Conservation (phyloP, 2,888 invertebrate genomes). For the Sycophila texana region DNA sequence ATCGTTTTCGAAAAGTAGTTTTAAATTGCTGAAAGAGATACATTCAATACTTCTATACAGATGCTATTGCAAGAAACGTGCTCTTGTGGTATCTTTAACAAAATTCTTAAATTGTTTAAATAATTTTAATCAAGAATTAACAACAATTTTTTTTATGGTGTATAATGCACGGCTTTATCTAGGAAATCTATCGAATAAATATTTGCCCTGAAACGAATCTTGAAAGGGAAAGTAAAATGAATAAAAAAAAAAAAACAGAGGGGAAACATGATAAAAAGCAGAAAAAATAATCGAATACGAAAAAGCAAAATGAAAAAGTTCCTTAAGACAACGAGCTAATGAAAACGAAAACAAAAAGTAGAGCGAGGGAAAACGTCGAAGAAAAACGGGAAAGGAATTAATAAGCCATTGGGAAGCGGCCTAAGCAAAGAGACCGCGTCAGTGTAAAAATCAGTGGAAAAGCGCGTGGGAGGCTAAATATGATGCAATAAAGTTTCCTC, state of each 20-base stretch:
- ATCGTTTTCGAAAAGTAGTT: background rate
- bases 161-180: too few species aligned
- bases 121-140: too few species aligned
- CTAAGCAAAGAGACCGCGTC: background rate
- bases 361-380: background rate
- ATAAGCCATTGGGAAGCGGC: background rate
- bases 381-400: background rate
- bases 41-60: background rate
- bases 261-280: too few species aligned
- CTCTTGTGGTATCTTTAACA: too few species aligned
- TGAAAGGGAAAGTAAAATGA: too few species aligned
- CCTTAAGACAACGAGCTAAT: background rate
- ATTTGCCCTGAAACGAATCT: too few species aligned
- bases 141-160: too few species aligned
- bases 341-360: background rate
- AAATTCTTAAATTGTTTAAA: too few species aligned
- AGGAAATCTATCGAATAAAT: too few species aligned
- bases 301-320: background rate
- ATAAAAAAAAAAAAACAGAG: background rate
- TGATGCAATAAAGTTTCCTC: slow-evolving; percentile 16
- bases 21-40: background rate
- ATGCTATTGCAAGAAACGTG: too few species aligned
- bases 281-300: too few species aligned
- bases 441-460: background rate
- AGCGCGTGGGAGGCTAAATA: background rate